Conservation (phyloP, 2,888 invertebrate species). For the Oscheius myriophilus region DNA sequence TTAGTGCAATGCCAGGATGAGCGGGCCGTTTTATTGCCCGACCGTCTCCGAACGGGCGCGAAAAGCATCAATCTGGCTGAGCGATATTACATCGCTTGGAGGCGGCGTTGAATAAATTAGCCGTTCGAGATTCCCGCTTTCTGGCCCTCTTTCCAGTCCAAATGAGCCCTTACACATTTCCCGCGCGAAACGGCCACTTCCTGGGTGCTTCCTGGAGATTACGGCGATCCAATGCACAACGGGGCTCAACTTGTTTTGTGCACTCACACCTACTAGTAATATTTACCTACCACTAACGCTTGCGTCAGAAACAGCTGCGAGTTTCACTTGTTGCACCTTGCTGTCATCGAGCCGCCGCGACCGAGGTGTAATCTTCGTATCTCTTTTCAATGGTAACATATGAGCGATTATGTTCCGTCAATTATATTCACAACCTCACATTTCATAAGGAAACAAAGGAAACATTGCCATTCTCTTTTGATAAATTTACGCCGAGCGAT, state of each 20-base stretch:
- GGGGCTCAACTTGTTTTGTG: too few relatives aligned
- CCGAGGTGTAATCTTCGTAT: constrained; percentile 31
- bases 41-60: constrained; percentile 14
- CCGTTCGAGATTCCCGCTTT: constrained; percentile 19
- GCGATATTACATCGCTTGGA: constrained; percentile 28
- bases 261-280: too few relatives aligned
- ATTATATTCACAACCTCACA: constrained; percentile 19
- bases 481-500: background rate
- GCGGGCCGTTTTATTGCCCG: constrained; percentile 18
- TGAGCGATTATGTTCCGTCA: constrained; percentile 20
- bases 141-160: background rate
- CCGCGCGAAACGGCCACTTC: too few relatives aligned
- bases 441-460: background rate
- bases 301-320: constrained; percentile 25
- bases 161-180: constrained; percentile 20
- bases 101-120: constrained; percentile 27
- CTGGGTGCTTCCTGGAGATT: too few relatives aligned
- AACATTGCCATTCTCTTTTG: background rate
- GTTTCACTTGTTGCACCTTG: constrained; percentile 32
- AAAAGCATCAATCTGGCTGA: constrained; percentile 27
- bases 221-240: too few relatives aligned
- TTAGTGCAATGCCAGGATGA: too few relatives aligned
- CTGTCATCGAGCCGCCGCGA: constrained; percentile 28
- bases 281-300: background rate
- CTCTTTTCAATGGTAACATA: constrained; percentile 28